Evolutionary conservation across 2,113 vertebrate genomes (phyloP), one percentile per base, ranked within the genome.

Genomic region (Baryphthengus martii): DNA sequence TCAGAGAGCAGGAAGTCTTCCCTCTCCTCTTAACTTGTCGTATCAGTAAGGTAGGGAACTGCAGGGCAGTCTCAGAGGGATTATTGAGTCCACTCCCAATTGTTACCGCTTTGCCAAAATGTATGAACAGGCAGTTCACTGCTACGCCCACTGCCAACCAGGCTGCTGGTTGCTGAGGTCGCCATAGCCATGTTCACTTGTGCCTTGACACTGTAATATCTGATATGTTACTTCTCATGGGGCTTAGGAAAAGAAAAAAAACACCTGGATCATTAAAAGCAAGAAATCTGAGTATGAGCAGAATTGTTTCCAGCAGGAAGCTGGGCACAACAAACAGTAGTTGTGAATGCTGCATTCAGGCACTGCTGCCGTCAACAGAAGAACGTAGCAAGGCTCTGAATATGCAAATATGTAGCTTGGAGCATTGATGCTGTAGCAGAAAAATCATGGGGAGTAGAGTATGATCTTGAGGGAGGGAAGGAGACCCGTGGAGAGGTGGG

Each of bases 401-500:
- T 2, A 14, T 42, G 26, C 42, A 19, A 50, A 6, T 1, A 8
- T 6, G 50, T 56, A 49, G 47, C 44, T 47, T 29, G 68, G 47
- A 71, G 40, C 15, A 61, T 52, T 35, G 4, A 0, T 5, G 23
- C 42, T 67, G 2, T 1, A 1, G 28, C 15, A 62, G n/a, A 33
- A 44, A 19, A 66, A 15, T 10, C 62, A 28, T 1, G 21, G 49
- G 44, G 45, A 74, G 19, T 31, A 85, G 47, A 78, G 5, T 18
- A 6, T 3, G 16, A 3, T 17, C 45, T 53, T 0, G n/a, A n/a
- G n/a, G 1, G 18, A 13, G 6, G 17, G n/a, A 40, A 73, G 26
- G 9, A 88, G 23, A 33, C 20, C 35, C 39, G 6, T 25, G 44
- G 56, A 37, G 42, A 21, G 15, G 39, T 24, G 29, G 13, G 65